These are phyloP conservation scores for Erebia ligea DNA, from an alignment of 2,888 invertebrate species.

Conservation along the genomic window DNA sequence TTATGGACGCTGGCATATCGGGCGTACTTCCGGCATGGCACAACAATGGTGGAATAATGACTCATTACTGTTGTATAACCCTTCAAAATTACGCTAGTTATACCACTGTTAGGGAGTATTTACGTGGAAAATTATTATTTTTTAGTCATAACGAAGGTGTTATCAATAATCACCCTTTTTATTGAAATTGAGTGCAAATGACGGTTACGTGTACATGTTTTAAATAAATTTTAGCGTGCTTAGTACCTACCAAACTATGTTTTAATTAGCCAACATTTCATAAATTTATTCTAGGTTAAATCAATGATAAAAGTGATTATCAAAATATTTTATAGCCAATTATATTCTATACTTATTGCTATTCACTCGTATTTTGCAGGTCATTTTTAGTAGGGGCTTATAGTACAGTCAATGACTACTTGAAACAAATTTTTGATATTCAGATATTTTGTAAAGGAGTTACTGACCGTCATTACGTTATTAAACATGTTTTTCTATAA, in stretches of 20 bases:
- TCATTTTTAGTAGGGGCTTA: no score
- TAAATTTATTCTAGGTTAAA: no score
- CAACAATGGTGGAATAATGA: constrained; percentile 66
- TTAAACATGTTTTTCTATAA: neutral
- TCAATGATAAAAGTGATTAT: no score
- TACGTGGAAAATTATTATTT: constrained; percentile 18
- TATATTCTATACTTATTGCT: no score
- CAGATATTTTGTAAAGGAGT: no score
- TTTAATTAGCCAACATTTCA: neutral
- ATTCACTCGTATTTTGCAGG: no score
- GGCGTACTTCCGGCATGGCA: constrained; percentile 62
- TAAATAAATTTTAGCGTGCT: neutral
- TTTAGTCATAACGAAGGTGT: constrained; percentile 17
- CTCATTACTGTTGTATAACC: constrained; percentile 61
- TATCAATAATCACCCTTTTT: constrained; percentile 19
- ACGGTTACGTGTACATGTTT: neutral
- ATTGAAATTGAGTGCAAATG: neutral
- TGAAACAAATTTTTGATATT: neutral
- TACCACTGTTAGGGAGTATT: constrained; percentile 42
- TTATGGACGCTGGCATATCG: constrained; percentile 49
- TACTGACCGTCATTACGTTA: neutral
- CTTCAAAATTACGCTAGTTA: constrained; percentile 54
- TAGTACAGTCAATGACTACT: neutral
- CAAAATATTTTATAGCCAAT: no score
- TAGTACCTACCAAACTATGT: neutral